Conservation (phyloP, 1,140 invertebrate species). For the Anastatus disparis region DNA sequence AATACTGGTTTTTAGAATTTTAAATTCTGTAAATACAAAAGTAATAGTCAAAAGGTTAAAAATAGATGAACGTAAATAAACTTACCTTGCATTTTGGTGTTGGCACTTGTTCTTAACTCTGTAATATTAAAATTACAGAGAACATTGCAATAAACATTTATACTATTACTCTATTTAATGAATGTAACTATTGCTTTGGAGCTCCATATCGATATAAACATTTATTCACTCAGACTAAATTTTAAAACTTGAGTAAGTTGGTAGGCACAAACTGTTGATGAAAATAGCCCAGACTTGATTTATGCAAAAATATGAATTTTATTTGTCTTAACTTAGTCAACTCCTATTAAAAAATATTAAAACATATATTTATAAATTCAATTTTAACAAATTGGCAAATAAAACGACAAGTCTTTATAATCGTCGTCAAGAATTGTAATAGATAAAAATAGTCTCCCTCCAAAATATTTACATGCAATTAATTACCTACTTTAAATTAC, state of each 20-base stretch:
- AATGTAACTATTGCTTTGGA: background rate
- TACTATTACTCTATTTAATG: background rate
- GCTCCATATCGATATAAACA: background rate
- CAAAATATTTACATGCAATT: constrained; percentile 34
- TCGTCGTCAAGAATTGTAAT: background rate
- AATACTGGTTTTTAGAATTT: no score
- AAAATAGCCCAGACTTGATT: constrained; percentile 6
- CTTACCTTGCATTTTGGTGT: constrained; percentile 29
- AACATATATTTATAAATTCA: background rate
- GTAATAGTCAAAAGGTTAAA: no score
- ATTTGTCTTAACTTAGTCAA: no score
- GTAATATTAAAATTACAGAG: background rate
- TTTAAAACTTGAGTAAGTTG: constrained; percentile 9
- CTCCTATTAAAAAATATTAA: no score
- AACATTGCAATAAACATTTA: background rate
- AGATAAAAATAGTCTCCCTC: constrained; percentile 9
- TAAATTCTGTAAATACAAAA: no score
- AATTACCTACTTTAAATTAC: background rate
- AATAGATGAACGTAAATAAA: background rate
- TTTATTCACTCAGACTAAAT: background rate
- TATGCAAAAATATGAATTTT: constrained; percentile 1
- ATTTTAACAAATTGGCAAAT: background rate
- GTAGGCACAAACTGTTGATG: background rate
- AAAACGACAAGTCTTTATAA: background rate
- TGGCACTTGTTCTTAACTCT: constrained; percentile 4